Base-by-base conservation (phyloP, 1,140 invertebrate genomes). In the Drosophila ercepeae region DNA sequence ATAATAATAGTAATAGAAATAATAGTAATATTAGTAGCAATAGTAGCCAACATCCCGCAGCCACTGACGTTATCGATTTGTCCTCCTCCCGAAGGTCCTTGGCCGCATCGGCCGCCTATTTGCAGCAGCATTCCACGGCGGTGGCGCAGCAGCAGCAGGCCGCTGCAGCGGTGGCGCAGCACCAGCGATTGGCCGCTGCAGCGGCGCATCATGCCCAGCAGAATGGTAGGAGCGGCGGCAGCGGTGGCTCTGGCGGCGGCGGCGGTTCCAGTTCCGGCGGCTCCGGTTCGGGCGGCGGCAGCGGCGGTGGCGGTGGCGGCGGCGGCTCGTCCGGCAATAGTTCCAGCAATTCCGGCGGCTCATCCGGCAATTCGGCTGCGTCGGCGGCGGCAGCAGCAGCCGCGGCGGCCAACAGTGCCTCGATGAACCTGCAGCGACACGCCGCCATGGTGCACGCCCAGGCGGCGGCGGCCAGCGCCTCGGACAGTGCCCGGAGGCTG, bases 1-100 rank as follows among this genome's bases (percentile, higher is more conserved):
- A 50, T 55, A 69, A 27, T 19, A 23, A 49, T n/a, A 57, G 48
- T 29, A 63, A 3, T 29, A 69, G 16, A 32, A 46, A n/a, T 48
- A 50, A 8, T 44, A 63, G 8, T 50, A 55, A 53, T 52, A 64
- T 41, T 57, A 65, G 52, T 39, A 48, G 49, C 49, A 58, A 39
- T 54, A 72, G 50, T 52, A 69, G 60, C 34, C 72, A 57, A 75
- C 63, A 19, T 75, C 69, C 45, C 57, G 72, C 49, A 76, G 78
- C 90, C 55, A 90, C 90, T 90, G 90, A 91, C 59, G 90, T 91
- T 75, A 91, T 91, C 60, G 90, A 91, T 91, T 89, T 91, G 64
- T 91, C 90, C 88, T 90, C 90, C 75, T 83, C 89, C 54, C 90
- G 89, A 91, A 91, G 90, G 90, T 90, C 91, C 29, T 34, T 93